Evolutionary conservation across 2,113 vertebrate species (phyloP).

Genomic region (Gnathonemus longibarbis): DNA sequence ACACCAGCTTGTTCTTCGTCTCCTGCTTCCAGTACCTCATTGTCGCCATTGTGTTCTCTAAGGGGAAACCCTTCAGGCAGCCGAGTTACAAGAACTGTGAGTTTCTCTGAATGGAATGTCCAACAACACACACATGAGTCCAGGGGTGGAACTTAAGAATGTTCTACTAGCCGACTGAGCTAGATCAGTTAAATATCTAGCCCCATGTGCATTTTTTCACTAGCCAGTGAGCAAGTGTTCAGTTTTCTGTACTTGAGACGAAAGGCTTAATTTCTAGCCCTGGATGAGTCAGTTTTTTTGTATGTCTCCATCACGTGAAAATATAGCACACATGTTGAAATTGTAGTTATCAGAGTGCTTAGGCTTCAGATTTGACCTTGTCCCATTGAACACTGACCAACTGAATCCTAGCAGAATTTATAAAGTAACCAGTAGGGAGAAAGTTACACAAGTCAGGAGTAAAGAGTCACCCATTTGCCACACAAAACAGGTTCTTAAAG

Average conservation of each 20-base stretch:
- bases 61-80: conserved; percentile 24
- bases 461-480: not conserved
- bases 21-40: conserved; percentile 31
- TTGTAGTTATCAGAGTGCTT: not conserved
- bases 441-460: not conserved
- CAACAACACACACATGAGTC: not conserved
- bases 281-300: not conserved
- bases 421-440: not conserved
- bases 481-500: not conserved
- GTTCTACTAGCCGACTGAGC: not conserved
- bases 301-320: not conserved
- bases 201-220: not conserved
- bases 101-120: conserved; percentile 27
- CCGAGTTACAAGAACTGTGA: conserved; percentile 68
- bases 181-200: not conserved
- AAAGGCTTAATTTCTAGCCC: not conserved
- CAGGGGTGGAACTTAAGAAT: not conserved
- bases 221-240: not conserved
- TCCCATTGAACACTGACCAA: not conserved
- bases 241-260: not conserved
- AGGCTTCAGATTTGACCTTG: not conserved
- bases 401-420: not conserved
- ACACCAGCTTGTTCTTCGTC: conserved; percentile 28
- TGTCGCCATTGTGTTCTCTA: conserved; percentile 27
- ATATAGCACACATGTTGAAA: not conserved